Conservation (phyloP, 2,888 invertebrate species). For the Bugula neritina region DNA sequence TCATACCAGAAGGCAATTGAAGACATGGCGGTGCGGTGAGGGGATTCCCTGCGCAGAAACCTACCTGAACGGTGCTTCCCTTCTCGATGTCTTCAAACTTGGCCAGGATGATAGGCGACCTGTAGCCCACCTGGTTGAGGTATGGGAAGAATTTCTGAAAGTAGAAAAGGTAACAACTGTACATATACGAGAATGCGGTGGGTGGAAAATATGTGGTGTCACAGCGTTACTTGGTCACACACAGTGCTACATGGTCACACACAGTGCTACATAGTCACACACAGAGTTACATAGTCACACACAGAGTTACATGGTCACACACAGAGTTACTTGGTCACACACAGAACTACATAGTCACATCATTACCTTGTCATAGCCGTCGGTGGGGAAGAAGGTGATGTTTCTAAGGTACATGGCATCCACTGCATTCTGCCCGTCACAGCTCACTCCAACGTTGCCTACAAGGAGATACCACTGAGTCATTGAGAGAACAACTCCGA, state of each 20-base stretch:
- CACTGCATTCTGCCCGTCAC: constrained; percentile 25
- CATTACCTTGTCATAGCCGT: neutral
- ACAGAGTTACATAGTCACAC: too few species aligned
- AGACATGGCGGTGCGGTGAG: constrained; percentile 37
- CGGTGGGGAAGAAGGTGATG: neutral
- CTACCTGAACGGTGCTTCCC: constrained; percentile 46
- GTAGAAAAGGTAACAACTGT: neutral
- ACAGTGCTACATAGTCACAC: too few species aligned
- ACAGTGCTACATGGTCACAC: too few species aligned
- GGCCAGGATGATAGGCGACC: constrained; percentile 45
- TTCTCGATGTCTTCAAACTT: constrained; percentile 42
- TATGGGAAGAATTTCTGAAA: constrained; percentile 42
- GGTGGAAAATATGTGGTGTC: too few species aligned
- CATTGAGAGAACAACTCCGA: too few species aligned
- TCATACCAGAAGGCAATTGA: neutral
- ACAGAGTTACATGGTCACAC: too few species aligned
- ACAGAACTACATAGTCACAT: too few species aligned
- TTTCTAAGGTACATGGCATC: neutral
- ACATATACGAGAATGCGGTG: too few species aligned
- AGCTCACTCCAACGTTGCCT: constrained; percentile 16
- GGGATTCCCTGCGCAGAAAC: constrained; percentile 42
- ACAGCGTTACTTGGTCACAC: too few species aligned
- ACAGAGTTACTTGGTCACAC: too few species aligned
- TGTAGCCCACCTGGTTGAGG: constrained; percentile 40
- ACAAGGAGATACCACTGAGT: neutral